Conservation (phyloP, 2,797 vertebrate genomes). For the Liparis tanakae region DNA sequence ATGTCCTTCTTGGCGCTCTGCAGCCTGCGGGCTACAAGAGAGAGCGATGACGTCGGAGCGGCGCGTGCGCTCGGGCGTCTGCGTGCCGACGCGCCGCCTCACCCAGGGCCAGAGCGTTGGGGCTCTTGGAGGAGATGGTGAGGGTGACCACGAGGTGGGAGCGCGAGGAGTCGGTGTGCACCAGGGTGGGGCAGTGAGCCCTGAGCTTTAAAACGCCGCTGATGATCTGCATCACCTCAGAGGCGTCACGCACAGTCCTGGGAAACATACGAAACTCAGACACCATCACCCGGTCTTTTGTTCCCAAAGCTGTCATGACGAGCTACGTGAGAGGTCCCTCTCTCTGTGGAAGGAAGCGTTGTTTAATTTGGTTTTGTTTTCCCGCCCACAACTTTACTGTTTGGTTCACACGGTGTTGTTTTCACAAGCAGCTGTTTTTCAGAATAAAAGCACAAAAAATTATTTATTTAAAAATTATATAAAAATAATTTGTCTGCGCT, state of each 20-base stretch:
- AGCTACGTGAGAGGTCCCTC: background rate
- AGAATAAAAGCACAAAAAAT: background rate
- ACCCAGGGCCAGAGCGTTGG: constrained; percentile 75
- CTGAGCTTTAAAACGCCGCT: constrained; percentile 76
- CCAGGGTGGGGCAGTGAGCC: constrained; percentile 81
- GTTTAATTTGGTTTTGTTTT: background rate
- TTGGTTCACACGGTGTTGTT: background rate
- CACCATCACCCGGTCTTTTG: background rate
- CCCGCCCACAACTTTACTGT: background rate
- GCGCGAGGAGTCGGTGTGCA: constrained; percentile 87
- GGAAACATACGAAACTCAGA: background rate
- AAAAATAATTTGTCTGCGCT: no score
- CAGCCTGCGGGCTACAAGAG: constrained; percentile 65
- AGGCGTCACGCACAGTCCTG: constrained; percentile 75
- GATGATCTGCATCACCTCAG: constrained; percentile 82
- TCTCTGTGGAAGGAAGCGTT: no score
- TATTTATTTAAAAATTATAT: no score
- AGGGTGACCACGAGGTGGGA: constrained; percentile 88
- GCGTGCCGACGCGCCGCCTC: constrained; percentile 42
- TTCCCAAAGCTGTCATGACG: background rate
- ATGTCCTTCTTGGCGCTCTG: constrained; percentile 73
- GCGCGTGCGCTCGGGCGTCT: no score
- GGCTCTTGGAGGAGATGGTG: constrained; percentile 78
- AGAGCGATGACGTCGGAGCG: background rate
- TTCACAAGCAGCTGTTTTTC: background rate